Evolutionary conservation across 2,797 vertebrate species (phyloP).

Genomic region (Alectoris magna): DNA sequence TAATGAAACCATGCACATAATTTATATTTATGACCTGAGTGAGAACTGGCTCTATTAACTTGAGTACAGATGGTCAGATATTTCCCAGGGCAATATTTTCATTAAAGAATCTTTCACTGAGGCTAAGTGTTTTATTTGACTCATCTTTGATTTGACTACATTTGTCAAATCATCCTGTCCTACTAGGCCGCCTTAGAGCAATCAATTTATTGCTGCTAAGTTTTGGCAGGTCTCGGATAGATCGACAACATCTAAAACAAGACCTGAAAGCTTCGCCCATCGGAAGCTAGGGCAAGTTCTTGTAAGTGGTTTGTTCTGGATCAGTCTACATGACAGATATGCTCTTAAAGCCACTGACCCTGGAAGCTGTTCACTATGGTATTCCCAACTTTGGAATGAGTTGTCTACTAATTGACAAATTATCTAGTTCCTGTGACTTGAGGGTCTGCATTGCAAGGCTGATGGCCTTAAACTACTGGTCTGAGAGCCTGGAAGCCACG

Average conservation of each 20-base stretch:
- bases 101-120: neutral
- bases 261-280: neutral
- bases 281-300: neutral
- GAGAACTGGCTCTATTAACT: neutral
- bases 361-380: neutral
- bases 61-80: conserved; percentile 6
- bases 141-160: conserved; percentile 23
- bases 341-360: neutral
- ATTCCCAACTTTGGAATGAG: neutral
- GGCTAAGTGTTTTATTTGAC: conserved; percentile 27
- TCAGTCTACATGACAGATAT: neutral
- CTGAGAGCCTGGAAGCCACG: neutral
- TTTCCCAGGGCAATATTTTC: conserved; percentile 33
- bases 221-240: neutral
- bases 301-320: neutral
- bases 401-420: neutral
- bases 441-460: neutral
- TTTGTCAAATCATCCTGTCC: conserved; percentile 4
- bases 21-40: conserved; percentile 15
- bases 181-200: conserved; percentile 21
- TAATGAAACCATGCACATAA: neutral
- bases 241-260: neutral
- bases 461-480: neutral
- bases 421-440: neutral
- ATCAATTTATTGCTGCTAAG: neutral